Base-by-base conservation (phyloP, 92 coral and sea anemone genomes). In the Virgularia gustaviana region DNA sequence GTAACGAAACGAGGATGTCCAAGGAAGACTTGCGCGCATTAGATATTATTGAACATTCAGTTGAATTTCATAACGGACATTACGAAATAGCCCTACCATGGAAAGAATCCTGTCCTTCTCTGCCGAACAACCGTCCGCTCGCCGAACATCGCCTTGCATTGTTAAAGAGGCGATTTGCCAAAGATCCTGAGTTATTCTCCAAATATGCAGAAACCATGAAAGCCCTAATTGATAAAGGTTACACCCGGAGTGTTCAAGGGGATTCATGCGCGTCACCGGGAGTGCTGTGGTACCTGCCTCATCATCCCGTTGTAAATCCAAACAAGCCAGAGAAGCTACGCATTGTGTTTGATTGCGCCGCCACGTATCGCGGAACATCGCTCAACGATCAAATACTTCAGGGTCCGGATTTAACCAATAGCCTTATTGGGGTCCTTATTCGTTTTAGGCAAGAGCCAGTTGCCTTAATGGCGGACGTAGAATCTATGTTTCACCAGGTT, bases 1-100 rank as follows among this genome's bases (percentile, higher is more conserved):
- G 66, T 25, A 56, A 38, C 37, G 45, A 83, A 34, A 5, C 75
- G 11, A 70, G 61, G 31, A 63, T 76, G 85, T 80, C 80, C 25
- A 66, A 45, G 9, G 54, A 85, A 11, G 79, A 75, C 54, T 59
- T 27, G 29, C 78, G 52, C 2, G 80, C 83, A 3, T 30, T 71
- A 0, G 65, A 55, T 20, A 80, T 85, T 18, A 80, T 80, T 85
- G 29, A 36, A 25, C 49, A 71, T 1, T 73, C 85, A n/a, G 51
- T 36, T 18, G 9, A 33, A 0, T 44, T 70, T 27, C 36, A 80
- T 38, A 71, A 81, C 6, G 86, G 89, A 0, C 85, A 80, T 36
- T 80, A 85, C 63, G 55, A 53, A n/a, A 61, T 80, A n/a, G 85
- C 83, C 12, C 52, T 85, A 43, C 79, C 87, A 3, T 78, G 87